A percentile compares a stretch with the other conserved stretches of the same genome.
These are phyloP conservation scores for Stichodactyla helianthus DNA, from an alignment of 64 coral and sea anemone genomes.

Conservation along the genomic window DNA sequence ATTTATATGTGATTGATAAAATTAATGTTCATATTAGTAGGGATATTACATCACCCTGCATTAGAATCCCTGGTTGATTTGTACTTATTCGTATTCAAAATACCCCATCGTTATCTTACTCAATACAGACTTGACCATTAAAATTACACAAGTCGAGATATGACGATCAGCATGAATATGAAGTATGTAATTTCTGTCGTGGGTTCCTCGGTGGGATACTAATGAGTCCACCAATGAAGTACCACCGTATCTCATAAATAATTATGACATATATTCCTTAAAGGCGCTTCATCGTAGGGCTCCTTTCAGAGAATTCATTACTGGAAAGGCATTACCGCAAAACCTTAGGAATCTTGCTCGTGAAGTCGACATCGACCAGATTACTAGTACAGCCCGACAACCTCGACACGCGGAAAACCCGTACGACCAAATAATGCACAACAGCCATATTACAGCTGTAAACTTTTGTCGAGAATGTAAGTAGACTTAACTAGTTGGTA, in stretches of 20 bases:
- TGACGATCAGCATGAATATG: background rate
- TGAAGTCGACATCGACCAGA: background rate
- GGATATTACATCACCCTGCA: background rate
- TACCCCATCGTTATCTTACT: background rate
- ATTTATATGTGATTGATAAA: background rate
- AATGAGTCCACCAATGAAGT: background rate
- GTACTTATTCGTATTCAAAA: background rate
- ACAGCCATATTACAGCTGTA: background rate
- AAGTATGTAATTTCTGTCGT: background rate
- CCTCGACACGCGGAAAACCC: no score
- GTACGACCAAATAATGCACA: background rate
- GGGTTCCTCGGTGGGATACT: background rate
- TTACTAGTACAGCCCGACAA: no score
- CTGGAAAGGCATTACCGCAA: background rate
- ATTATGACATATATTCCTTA: background rate
- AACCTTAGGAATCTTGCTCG: background rate
- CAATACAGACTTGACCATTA: background rate
- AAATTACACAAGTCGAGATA: background rate
- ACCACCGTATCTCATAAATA: background rate
- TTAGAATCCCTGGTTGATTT: background rate
- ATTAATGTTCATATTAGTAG: background rate
- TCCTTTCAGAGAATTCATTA: background rate
- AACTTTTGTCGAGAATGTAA: conserved; percentile 12
- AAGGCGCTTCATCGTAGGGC: background rate
- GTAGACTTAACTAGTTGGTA: background rate